Evolutionary conservation across 1,140 invertebrate species (phyloP).

Genomic region (Aphelenchoides fujianensis): DNA sequence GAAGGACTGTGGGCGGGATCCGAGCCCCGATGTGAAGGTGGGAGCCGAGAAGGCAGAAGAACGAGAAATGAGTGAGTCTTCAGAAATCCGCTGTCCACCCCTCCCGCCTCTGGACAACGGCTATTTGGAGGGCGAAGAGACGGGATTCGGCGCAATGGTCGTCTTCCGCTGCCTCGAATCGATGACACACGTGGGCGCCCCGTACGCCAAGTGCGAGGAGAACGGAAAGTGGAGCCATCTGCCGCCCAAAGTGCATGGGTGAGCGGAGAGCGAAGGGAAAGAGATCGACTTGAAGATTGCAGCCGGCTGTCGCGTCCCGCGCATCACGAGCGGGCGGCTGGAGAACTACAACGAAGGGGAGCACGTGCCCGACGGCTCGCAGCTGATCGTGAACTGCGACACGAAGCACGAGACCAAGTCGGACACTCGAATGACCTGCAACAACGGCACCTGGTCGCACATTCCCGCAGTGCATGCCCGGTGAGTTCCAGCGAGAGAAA

Average conservation of each 20-base stretch:
- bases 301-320: constrained; percentile 85
- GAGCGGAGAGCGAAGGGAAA: too few relatives aligned
- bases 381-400: constrained; percentile 80
- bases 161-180: constrained; percentile 88
- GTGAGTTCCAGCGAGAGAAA: constrained; percentile 62
- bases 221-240: constrained; percentile 89
- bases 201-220: constrained; percentile 81
- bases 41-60: constrained; percentile 42
- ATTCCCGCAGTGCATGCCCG: constrained; percentile 83
- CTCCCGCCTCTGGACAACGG: constrained; percentile 86
- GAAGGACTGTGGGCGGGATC: constrained; percentile 86
- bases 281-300: too few relatives aligned
- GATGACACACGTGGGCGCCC: constrained; percentile 77
- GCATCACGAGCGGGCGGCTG: constrained; percentile 78
- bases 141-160: constrained; percentile 80
- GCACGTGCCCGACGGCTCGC: constrained; percentile 78
- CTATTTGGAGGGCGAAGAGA: constrained; percentile 86
- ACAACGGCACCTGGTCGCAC: constrained; percentile 91
- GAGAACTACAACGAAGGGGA: constrained; percentile 61
- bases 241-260: constrained; percentile 79
- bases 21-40: constrained; percentile 80
- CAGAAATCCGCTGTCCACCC: constrained; percentile 89
- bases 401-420: constrained; percentile 78
- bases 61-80: constrained; percentile 26
- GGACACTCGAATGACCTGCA: constrained; percentile 75